Conservation (phyloP, 2,113 vertebrate genomes). For the Smithornis capensis region DNA sequence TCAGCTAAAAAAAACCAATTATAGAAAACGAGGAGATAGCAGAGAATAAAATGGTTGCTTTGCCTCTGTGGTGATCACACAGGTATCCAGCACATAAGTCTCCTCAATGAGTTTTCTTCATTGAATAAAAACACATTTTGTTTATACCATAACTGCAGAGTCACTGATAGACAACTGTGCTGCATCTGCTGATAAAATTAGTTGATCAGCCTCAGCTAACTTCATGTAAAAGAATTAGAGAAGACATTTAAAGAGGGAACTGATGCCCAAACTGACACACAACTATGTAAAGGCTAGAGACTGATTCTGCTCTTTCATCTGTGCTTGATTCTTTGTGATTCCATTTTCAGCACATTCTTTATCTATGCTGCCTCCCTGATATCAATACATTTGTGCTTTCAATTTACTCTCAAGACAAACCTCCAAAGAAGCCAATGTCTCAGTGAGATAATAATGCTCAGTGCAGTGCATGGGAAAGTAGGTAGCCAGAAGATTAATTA, state of each 20-base stretch:
- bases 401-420: background rate
- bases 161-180: background rate
- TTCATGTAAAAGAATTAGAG: background rate
- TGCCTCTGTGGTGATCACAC: background rate
- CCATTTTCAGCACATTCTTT: background rate
- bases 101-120: background rate
- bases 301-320: background rate
- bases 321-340: background rate
- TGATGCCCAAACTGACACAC: background rate
- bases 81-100: background rate
- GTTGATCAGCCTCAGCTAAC: background rate
- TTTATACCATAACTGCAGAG: background rate
- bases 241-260: background rate
- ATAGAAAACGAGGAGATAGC: background rate
- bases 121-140: background rate
- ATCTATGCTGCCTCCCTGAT: background rate
- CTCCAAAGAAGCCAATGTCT: background rate
- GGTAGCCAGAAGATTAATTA: conserved; percentile 5
- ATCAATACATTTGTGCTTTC: background rate
- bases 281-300: background rate
- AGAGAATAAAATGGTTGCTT: background rate
- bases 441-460: background rate
- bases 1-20: background rate
- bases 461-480: background rate
- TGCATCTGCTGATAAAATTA: background rate